Evolutionary conservation across 2,797 vertebrate genomes (phyloP).

Genomic region (Hybognathus amarus): DNA sequence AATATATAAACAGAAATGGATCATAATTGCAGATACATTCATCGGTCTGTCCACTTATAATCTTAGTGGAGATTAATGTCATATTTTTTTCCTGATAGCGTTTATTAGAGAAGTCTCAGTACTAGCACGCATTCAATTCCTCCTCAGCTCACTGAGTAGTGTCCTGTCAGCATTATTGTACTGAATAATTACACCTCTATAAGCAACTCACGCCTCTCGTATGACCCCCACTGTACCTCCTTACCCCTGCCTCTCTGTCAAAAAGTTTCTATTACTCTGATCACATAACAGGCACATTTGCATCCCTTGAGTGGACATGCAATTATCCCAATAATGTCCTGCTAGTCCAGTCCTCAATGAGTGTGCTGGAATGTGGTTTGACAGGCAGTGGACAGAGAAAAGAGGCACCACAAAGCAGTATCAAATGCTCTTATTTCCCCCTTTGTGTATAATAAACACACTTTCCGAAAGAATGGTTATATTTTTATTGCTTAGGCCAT

Average conservation of each 20-base stretch:
- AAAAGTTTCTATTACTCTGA: conserved; percentile 77
- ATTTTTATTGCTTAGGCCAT: background rate
- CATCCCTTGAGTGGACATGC: conserved; percentile 77
- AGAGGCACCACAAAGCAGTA: conserved; percentile 23
- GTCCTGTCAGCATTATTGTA: conserved; percentile 38
- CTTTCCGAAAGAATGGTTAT: background rate
- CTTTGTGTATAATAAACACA: background rate
- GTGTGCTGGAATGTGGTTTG: conserved; percentile 73
- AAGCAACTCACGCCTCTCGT: conserved; percentile 28
- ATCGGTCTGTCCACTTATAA: background rate
- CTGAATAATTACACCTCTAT: conserved; percentile 38
- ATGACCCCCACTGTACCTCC: conserved; percentile 60
- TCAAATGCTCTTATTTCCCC: background rate
- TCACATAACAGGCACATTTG: conserved; percentile 74
- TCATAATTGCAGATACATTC: background rate
- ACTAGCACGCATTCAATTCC: background rate
- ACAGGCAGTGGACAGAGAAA: conserved; percentile 71
- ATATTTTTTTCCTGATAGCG: background rate
- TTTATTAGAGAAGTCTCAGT: background rate
- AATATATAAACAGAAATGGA: background rate
- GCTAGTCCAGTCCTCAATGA: conserved; percentile 59
- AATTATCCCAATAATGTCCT: conserved; percentile 79
- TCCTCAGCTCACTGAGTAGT: background rate
- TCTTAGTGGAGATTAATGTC: background rate
- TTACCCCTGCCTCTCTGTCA: conserved; percentile 71